Percentiles rank a stretch among this genome's conserved stretches.
phyloP scores from a whole-genome alignment of 2,113 vertebrate genomes.

The Colinus virginianus region DNA sequence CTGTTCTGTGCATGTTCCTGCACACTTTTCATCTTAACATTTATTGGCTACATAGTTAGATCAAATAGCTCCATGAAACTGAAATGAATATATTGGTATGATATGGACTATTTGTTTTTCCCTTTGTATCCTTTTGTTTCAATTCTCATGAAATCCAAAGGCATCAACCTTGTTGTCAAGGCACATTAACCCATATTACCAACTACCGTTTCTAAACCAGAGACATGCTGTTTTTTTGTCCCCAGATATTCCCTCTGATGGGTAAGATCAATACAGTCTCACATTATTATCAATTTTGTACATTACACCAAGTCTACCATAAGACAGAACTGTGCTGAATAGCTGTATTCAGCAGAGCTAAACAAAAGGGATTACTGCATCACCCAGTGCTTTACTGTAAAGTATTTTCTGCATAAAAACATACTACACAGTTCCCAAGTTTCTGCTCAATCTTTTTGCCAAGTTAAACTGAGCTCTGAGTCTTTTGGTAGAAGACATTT shows the following conservation, averaged over 20 bases:
- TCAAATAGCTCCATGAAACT: conserved; percentile 4
- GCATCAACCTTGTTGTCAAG: not conserved
- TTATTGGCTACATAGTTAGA: conserved; percentile 27
- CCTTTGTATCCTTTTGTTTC: not conserved
- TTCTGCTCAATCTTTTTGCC: not conserved
- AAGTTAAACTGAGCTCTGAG: not conserved
- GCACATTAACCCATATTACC: not conserved
- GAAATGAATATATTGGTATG: not conserved
- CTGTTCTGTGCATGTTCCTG: not conserved
- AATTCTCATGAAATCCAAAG: not conserved
- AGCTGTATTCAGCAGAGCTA: not conserved
- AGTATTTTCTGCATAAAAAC: not conserved
- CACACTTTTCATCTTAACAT: conserved; percentile 48
- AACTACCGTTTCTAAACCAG: not conserved
- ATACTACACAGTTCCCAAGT: not conserved
- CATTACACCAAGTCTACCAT: not conserved
- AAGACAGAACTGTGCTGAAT: not conserved
- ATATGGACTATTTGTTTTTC: not conserved
- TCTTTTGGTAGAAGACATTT: not conserved
- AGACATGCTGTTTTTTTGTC: not conserved
- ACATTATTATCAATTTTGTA: not conserved
- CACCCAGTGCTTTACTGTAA: not conserved
- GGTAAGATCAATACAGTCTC: not conserved
- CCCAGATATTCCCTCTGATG: not conserved
- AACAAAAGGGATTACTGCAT: not conserved